Evolutionary conservation across 2,797 vertebrate species (phyloP), one percentile per base, ranked within the genome.

Genomic region (Diplodus sargus): DNA sequence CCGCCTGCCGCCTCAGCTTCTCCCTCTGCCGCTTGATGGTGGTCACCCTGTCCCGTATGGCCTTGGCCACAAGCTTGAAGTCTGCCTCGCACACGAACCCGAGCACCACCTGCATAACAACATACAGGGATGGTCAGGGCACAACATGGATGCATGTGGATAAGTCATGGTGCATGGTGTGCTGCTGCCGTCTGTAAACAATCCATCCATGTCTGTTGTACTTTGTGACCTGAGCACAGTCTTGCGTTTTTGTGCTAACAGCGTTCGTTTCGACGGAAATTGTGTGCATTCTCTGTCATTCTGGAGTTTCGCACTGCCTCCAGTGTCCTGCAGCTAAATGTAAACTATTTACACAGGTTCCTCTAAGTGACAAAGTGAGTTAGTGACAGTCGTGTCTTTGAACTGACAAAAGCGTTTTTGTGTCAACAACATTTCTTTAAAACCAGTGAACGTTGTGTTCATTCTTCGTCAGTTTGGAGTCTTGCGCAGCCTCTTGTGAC

Each of bases 11-110:
- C 60, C 95, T 94, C 73, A 96, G 91, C 90, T 98, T 97, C 86
- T 98, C 97, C 0, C 98, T 91, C 88, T 98, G 97, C 8, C 97
- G 93, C 78, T 97, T 98, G 92, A 99, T 97, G 94, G 96, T 90
- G 0, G 96, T 93, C 74, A 99, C 98, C 0, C 98, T 89, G 90
- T 99, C 97, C 53, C 97, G 94, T 79, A 99, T 97, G 0, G 98
- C 97, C 85, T 97, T 97, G 89, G 97, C 97, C 80, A 99, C 97
- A 20, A 97, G 94, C 87, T 99, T 99, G 93, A 97, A 99, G 92
- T 99, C 98, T 0, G 95, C 97, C 91, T 99, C 98, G 0, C 95
- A 98, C 73, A 99, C 96, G 12, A 99, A 97, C 68, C 97, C 97
- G 54, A 98, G 94, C 51, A 97, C 95, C 8, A 99, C 98, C 98